phyloP scores from a whole-genome alignment of 1,140 invertebrate species.

The Geopemphigus sp. region DNA sequence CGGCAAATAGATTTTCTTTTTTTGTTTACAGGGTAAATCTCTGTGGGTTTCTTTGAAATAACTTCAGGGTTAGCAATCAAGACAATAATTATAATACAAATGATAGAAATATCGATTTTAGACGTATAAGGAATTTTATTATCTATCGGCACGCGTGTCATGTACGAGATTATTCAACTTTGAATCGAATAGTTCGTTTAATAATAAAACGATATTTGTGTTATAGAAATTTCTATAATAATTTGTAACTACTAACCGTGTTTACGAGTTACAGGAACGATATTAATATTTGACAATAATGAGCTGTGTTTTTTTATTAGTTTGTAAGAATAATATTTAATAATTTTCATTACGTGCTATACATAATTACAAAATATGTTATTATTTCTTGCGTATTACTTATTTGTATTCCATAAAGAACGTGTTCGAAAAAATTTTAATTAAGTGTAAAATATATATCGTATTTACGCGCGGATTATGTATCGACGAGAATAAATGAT shows the following conservation, averaged over 20 bases:
- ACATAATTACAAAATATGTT: not conserved
- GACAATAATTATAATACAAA: slow-evolving; percentile 28
- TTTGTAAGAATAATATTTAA: not conserved
- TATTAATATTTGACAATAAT: slow-evolving; percentile 27
- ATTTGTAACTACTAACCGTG: not conserved
- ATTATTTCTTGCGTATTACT: no score
- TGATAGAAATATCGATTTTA: no score
- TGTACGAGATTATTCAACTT: not conserved
- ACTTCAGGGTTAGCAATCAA: slow-evolving; percentile 1
- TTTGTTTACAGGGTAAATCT: slow-evolving; percentile 13
- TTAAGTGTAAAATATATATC: no score
- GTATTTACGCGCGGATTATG: no score
- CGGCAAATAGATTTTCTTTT: not conserved
- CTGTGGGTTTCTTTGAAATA: not conserved
- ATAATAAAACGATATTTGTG: not conserved
- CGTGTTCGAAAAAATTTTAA: no score
- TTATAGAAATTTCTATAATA: no score
- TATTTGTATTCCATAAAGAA: no score
- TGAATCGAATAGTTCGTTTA: not conserved
- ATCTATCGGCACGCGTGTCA: not conserved
- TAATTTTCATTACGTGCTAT: not conserved
- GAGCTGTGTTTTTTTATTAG: slow-evolving; percentile 15
- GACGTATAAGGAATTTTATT: no score
- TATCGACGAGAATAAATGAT: no score
- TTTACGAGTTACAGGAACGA: not conserved